Evolutionary conservation across 2,797 vertebrate species (phyloP).

Genomic region (Gallinago solitaria): DNA sequence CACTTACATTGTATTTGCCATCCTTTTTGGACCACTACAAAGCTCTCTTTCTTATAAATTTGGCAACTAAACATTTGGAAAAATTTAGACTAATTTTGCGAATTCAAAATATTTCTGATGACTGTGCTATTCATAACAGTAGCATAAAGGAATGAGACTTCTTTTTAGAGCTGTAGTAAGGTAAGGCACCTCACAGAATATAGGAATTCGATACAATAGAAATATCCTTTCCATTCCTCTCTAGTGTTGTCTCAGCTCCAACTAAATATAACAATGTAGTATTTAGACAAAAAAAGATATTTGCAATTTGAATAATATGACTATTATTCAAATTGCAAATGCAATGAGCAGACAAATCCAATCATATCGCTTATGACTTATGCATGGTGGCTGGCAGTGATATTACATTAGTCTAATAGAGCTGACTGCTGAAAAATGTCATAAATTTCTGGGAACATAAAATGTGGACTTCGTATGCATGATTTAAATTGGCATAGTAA

Average conservation of each 20-base stretch:
- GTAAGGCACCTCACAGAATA: background rate
- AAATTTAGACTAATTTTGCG: background rate
- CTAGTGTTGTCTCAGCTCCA: background rate
- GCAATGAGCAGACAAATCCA: slow-evolving; percentile 39
- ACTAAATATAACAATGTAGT: slow-evolving; percentile 1
- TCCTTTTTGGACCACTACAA: background rate
- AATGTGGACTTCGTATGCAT: background rate
- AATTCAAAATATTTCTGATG: background rate
- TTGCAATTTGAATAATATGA: slow-evolving; percentile 38
- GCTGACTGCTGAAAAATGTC: slow-evolving; percentile 37
- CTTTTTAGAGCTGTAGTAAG: background rate
- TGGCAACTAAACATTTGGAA: slow-evolving; percentile 33
- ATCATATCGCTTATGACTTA: slow-evolving; percentile 49
- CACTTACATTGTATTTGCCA: background rate
- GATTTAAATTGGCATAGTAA: background rate
- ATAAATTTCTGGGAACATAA: slow-evolving; percentile 16
- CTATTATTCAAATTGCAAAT: slow-evolving; percentile 37
- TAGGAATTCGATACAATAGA: background rate
- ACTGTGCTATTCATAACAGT: background rate
- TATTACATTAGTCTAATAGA: slow-evolving; percentile 41
- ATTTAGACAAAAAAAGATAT: slow-evolving; percentile 35
- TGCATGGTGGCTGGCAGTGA: slow-evolving; percentile 18
- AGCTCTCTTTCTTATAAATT: background rate
- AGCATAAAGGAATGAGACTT: background rate
- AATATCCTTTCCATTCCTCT: background rate